Base-by-base conservation (phyloP, 2,888 invertebrate species). In the Antitype chi region DNA sequence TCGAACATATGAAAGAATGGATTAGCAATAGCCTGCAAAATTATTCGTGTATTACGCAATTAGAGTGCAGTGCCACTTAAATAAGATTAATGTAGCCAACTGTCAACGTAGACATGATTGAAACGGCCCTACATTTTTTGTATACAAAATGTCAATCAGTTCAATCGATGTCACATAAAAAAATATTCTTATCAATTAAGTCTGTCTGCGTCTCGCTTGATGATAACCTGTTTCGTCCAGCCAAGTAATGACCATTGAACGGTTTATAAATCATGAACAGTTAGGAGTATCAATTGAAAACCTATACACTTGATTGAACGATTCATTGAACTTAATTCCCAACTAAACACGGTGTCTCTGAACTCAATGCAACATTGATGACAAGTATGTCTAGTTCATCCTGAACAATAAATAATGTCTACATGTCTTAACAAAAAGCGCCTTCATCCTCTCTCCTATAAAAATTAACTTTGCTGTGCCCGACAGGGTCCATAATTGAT, bases 211-310 rank as follows among this genome's bases (percentile, higher is more conserved):
- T 57, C n/a, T 62, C 17, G 15, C 25, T 47, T 28, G 32, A 25
- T 62, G 38, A 74, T 74, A 86, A 76, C 82, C 74, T 63, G 75
- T 82, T 82, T 59, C 1, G 55, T 68, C 80, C 78, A 70, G 72
- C 4, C 55, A 25, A 28, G 7, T 7, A 62, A 49, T 66, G 64
- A 52, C 68, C 25, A 17, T 66, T 55, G 32, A 9, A 47, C 66
- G 49, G n/a, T 62, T 15, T 62, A 52, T 57, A 43, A 70, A 67
- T 66, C 11, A 66, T 66, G n/a, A 38, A 64, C 20, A 38, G 55
- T 60, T 17, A 13, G 6, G 7, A 8, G 20, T 57, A 52, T 76
- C 73, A 80, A 83, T 83, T 83, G 80, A 67, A 55, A 82, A 55
- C 32, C 59, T 67, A 80, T 82, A 57, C n/a, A 43, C n/a, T 32